These are phyloP conservation scores for Bathynomus jamesi DNA, from an alignment of 1,140 invertebrate species.

Conservation along the genomic window DNA sequence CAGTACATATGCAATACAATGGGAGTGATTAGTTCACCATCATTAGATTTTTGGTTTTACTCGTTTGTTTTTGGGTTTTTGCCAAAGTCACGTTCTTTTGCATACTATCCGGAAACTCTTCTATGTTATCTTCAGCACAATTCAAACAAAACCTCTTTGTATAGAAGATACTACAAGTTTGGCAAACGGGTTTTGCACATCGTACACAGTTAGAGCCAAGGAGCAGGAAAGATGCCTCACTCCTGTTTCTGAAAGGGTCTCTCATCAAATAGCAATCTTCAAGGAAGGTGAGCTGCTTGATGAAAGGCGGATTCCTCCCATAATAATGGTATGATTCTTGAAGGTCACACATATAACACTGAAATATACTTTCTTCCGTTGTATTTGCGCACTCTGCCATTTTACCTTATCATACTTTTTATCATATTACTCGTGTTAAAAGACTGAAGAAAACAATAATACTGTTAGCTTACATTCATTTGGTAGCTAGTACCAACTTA, in stretches of 20 bases:
- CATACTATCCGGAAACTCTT: neutral
- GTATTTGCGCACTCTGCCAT: too few species aligned
- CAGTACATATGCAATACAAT: too few species aligned
- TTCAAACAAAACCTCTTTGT: conserved; percentile 13
- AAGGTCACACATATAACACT: neutral
- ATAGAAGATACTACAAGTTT: conserved; percentile 15
- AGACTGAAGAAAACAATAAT: too few species aligned
- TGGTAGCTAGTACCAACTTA: too few species aligned
- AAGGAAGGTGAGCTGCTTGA: neutral
- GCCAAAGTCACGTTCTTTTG: neutral
- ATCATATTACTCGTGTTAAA: too few species aligned
- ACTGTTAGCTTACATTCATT: too few species aligned
- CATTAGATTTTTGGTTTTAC: too few species aligned
- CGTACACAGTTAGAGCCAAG: conserved; percentile 2
- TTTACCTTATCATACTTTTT: too few species aligned
- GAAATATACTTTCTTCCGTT: neutral
- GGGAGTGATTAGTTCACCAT: too few species aligned
- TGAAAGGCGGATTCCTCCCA: neutral
- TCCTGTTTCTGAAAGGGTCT: neutral
- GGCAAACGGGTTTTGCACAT: conserved; percentile 3
- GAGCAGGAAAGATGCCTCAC: neutral
- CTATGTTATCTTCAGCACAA: neutral
- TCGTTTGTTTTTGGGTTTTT: neutral
- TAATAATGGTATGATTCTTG: conserved; percentile 3
- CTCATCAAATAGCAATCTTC: conserved; percentile 13